phyloP scores from a whole-genome alignment of 1,140 invertebrate genomes.

The Drosophila kepulauana region DNA sequence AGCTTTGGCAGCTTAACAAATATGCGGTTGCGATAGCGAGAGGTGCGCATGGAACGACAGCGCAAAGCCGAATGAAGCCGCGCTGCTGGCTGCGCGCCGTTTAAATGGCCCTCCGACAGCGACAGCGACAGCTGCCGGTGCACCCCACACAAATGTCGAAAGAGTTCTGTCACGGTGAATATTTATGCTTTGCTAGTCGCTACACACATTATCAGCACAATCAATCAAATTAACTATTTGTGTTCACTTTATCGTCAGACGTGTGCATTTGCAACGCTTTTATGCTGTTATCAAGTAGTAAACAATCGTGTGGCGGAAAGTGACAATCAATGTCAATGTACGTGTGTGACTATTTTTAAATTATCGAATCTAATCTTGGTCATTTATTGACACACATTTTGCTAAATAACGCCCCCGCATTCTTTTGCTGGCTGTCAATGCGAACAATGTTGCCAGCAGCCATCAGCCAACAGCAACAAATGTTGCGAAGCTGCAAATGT shows the following conservation, averaged over 20 bases:
- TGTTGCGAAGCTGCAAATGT: constrained; percentile 30
- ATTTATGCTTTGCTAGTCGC: neutral
- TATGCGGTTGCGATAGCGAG: constrained; percentile 18
- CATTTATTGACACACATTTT: constrained; percentile 33
- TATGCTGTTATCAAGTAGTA: neutral
- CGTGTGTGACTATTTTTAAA: constrained; percentile 34
- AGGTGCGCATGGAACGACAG: constrained; percentile 52
- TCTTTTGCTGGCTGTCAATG: constrained; percentile 36
- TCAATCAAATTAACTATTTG: neutral
- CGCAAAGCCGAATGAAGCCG: constrained; percentile 72
- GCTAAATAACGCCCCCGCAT: constrained; percentile 23
- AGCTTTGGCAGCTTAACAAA: constrained; percentile 21
- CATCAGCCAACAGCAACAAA: neutral
- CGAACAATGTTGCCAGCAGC: constrained; percentile 36
- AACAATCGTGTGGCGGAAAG: neutral
- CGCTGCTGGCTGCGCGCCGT: constrained; percentile 48
- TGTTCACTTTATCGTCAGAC: neutral
- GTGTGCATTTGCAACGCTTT: neutral
- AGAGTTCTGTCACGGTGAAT: neutral
- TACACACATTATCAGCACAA: neutral
- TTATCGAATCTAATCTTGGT: constrained; percentile 29
- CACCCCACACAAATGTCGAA: constrained; percentile 55
- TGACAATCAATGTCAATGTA: constrained; percentile 1
- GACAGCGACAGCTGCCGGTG: constrained; percentile 20
- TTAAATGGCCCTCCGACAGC: constrained; percentile 57